A percentile compares a stretch with the other conserved stretches of the same genome.
Conservation (phyloP, 2,113 vertebrate genomes). For the Coryphaenoides rupestris region DNA sequence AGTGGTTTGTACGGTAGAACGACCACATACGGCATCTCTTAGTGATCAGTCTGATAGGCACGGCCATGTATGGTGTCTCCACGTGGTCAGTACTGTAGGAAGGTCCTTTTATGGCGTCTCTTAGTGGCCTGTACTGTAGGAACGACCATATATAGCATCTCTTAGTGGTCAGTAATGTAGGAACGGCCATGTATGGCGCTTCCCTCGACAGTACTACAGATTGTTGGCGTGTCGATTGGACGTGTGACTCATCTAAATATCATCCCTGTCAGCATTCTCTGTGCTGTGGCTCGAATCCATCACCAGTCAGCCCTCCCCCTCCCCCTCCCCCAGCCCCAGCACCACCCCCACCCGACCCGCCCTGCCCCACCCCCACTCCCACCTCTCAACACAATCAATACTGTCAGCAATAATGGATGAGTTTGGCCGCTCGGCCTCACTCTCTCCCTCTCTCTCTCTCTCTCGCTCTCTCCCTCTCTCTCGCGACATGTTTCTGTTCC, state of each 20-base stretch:
- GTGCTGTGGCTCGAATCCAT: slow-evolving; percentile 6
- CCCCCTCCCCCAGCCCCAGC: slow-evolving; percentile 6
- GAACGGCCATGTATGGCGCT: too few species aligned
- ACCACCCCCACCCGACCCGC: slow-evolving; percentile 9
- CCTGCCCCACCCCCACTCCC: slow-evolving; percentile 18
- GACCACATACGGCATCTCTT: too few species aligned
- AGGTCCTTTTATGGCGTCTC: too few species aligned
- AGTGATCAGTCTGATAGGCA: too few species aligned
- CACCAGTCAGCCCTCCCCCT: slow-evolving; percentile 10
- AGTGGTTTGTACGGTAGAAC: too few species aligned
- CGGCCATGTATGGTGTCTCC: too few species aligned
- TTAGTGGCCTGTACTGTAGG: too few species aligned
- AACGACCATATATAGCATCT: too few species aligned
- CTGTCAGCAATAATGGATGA: slow-evolving; percentile 56
- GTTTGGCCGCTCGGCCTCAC: slow-evolving; percentile 15
- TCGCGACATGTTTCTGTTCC: background rate
- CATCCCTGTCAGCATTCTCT: slow-evolving; percentile 34
- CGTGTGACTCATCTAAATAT: slow-evolving; percentile 44
- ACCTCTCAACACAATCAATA: slow-evolving; percentile 55
- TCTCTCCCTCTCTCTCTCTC: slow-evolving; percentile 17
- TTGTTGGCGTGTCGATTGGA: slow-evolving; percentile 14
- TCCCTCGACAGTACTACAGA: background rate
- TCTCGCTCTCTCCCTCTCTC: slow-evolving; percentile 2
- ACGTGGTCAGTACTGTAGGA: too few species aligned
- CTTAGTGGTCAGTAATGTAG: too few species aligned